phyloP scores from a whole-genome alignment of 2,888 invertebrate genomes.

The Cephus pygmeus region DNA sequence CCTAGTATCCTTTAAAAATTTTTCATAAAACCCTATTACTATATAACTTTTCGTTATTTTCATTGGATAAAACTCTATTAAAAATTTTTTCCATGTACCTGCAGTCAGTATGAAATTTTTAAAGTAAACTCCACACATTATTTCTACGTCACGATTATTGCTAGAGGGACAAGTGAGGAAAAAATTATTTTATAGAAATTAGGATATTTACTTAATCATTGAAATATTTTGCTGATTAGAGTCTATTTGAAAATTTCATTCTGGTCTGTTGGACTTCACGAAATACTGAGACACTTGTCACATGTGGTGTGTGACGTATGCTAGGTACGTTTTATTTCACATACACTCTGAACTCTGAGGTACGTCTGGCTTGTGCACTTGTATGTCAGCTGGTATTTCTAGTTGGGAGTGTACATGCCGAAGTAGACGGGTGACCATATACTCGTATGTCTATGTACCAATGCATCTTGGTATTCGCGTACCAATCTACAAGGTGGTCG shows the following conservation, averaged over 20 bases:
- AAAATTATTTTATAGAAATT: background rate
- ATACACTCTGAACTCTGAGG: background rate
- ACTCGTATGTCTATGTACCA: background rate
- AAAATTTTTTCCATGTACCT: background rate
- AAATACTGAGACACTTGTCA: background rate
- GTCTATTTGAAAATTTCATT: background rate
- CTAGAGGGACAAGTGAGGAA: background rate
- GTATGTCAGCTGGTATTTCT: background rate
- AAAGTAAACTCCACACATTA: too few relatives aligned
- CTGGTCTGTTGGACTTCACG: background rate
- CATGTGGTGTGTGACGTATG: background rate
- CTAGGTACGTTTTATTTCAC: background rate
- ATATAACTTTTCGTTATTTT: background rate
- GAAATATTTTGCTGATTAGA: background rate
- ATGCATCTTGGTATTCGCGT: background rate
- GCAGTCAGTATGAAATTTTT: too few relatives aligned
- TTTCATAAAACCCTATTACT: background rate
- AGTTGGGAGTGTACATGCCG: background rate
- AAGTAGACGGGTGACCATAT: background rate
- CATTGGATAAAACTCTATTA: background rate
- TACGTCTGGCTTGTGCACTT: background rate
- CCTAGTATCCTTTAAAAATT: background rate
- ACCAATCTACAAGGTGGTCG: background rate
- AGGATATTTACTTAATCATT: background rate
- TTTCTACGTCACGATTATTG: too few relatives aligned